Conservation (phyloP, 1,140 invertebrate species). For the Eueides isabella region DNA sequence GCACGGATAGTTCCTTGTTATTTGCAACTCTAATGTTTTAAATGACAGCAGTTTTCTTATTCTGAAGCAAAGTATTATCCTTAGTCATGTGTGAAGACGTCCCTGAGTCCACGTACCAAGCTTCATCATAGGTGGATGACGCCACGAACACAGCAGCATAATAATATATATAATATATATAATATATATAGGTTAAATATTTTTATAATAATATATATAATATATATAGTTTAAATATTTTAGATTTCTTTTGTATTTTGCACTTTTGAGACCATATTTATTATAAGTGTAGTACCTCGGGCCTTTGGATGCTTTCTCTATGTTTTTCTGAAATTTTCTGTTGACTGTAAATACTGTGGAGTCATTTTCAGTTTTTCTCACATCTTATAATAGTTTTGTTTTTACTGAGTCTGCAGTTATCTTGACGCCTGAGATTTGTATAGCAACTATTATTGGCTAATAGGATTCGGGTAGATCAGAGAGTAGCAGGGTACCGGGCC, state of each 20-base stretch:
- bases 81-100: no score
- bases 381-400: constrained; percentile 27
- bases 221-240: no score
- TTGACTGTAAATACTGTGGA: not conserved
- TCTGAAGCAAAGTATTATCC: not conserved
- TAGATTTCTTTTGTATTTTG: no score
- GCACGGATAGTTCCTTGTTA: constrained; percentile 15
- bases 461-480: constrained; percentile 36
- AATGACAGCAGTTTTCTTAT: not conserved
- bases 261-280: constrained; percentile 9
- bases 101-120: no score
- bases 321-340: not conserved
- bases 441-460: constrained; percentile 31
- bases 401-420: constrained; percentile 31
- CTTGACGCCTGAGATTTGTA: constrained; percentile 28
- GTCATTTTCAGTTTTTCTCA: constrained; percentile 4
- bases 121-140: no score
- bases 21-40: no score
- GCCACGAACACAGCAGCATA: no score
- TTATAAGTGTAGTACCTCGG: constrained; percentile 17
- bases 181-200: no score
- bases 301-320: not conserved
- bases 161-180: no score
- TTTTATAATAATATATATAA: no score
- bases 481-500: constrained; percentile 30